Evolutionary conservation across 2,113 vertebrate species (phyloP).

Genomic region (Climacteris rufus): DNA sequence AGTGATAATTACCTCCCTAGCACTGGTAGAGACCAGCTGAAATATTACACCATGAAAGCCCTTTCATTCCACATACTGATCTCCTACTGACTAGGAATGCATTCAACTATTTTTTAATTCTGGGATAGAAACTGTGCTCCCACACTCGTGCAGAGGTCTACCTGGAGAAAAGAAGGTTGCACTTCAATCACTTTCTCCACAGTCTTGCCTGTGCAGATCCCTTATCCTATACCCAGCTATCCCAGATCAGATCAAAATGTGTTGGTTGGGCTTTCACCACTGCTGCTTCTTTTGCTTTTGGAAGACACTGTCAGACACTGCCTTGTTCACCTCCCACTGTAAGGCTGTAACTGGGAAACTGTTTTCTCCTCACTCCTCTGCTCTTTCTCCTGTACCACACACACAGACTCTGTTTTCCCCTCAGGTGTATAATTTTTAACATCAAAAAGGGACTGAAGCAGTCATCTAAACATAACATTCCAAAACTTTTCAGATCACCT

Average conservation of each 20-base stretch:
- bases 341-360: neutral
- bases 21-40: neutral
- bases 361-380: neutral
- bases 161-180: neutral
- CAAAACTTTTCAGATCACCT: neutral
- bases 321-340: neutral
- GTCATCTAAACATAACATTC: neutral
- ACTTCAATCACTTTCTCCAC: neutral
- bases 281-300: neutral
- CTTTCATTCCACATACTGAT: neutral
- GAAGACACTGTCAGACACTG: neutral
- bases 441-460: neutral
- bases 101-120: neutral
- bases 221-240: neutral
- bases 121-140: neutral
- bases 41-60: neutral
- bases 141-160: neutral
- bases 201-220: neutral
- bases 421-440: neutral
- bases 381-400: neutral
- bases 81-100: neutral
- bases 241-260: neutral
- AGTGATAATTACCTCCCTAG: neutral
- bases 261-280: neutral
- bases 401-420: neutral